Conservation (phyloP, 2,888 invertebrate species). For the Eurytoma californica region DNA sequence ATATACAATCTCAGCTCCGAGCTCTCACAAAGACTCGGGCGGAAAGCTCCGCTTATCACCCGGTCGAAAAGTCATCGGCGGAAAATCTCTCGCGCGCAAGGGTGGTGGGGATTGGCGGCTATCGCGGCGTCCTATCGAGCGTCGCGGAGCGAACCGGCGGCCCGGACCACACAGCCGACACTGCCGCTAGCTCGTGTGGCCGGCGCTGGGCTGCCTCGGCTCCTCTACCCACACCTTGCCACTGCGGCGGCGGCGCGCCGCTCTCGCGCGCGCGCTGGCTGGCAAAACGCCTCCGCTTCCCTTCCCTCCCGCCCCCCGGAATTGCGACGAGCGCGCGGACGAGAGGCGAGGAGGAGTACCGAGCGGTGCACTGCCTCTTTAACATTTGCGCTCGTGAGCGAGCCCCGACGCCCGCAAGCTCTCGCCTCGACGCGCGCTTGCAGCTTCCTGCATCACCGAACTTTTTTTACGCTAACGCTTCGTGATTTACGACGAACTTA, state of each 20-base stretch:
- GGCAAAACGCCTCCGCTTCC: conserved; percentile 58
- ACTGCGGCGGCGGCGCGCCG: conserved; percentile 11
- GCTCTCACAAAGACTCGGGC: too few relatives aligned
- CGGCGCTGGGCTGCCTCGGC: not conserved
- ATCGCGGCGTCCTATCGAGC: not conserved
- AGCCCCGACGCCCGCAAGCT: not conserved
- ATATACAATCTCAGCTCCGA: too few relatives aligned
- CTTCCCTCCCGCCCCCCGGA: not conserved
- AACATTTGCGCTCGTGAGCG: conserved; percentile 17
- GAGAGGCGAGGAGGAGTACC: not conserved
- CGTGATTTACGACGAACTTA: too few relatives aligned
- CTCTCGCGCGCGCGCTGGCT: conserved; percentile 27
- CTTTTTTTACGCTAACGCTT: too few relatives aligned
- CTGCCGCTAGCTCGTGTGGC: conserved; percentile 10
- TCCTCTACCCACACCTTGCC: conserved; percentile 50
- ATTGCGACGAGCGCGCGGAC: not conserved
- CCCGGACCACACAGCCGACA: conserved; percentile 36
- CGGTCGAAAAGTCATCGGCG: too few relatives aligned
- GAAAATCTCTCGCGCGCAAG: too few relatives aligned
- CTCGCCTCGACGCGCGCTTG: too few relatives aligned
- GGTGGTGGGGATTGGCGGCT: too few relatives aligned
- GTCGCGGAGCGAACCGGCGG: conserved; percentile 18
- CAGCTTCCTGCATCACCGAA: too few relatives aligned
- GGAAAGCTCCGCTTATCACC: too few relatives aligned
- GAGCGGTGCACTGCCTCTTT: conserved; percentile 40